Conservation (phyloP, 2,888 invertebrate species). For the Amphiduros pacificus region DNA sequence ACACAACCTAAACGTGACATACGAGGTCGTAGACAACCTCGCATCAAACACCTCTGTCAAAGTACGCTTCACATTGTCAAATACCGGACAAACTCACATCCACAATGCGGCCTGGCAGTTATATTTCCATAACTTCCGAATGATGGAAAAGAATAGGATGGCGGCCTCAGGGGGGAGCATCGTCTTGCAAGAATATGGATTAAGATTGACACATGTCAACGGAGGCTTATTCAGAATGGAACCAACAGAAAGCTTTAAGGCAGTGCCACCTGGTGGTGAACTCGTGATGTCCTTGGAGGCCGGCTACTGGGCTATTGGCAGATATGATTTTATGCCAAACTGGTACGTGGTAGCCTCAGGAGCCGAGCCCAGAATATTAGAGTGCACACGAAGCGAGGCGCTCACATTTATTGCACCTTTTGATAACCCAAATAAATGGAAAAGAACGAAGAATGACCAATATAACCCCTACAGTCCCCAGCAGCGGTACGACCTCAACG, state of each 20-base stretch:
- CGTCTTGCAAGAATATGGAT: constrained; percentile 24
- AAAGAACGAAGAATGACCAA: background rate
- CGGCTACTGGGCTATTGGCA: constrained; percentile 29
- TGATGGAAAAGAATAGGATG: constrained; percentile 14
- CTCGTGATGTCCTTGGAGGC: constrained; percentile 26
- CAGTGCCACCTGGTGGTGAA: constrained; percentile 23
- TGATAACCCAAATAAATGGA: constrained; percentile 2
- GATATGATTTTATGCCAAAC: constrained; percentile 38
- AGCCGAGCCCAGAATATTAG: constrained; percentile 29
- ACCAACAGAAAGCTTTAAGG: constrained; percentile 22
- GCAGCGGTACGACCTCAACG: background rate
- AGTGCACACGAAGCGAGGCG: constrained; percentile 34
- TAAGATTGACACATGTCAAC: constrained; percentile 32
- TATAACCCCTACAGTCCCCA: background rate
- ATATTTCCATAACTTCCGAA: constrained; percentile 32
- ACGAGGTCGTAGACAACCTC: too few relatives aligned
- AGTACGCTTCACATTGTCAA: too few relatives aligned
- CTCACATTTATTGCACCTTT: constrained; percentile 28
- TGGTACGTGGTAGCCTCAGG: constrained; percentile 36
- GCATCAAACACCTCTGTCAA: too few relatives aligned
- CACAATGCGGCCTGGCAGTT: constrained; percentile 34
- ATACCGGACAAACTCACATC: too few relatives aligned
- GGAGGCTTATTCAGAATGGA: constrained; percentile 36
- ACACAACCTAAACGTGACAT: too few relatives aligned
- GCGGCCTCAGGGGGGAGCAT: constrained; percentile 14